A percentile compares a stretch with the other conserved stretches of the same genome.
phyloP scores from a whole-genome alignment of 2,113 vertebrate genomes.

The Coregonus clupeaformis region DNA sequence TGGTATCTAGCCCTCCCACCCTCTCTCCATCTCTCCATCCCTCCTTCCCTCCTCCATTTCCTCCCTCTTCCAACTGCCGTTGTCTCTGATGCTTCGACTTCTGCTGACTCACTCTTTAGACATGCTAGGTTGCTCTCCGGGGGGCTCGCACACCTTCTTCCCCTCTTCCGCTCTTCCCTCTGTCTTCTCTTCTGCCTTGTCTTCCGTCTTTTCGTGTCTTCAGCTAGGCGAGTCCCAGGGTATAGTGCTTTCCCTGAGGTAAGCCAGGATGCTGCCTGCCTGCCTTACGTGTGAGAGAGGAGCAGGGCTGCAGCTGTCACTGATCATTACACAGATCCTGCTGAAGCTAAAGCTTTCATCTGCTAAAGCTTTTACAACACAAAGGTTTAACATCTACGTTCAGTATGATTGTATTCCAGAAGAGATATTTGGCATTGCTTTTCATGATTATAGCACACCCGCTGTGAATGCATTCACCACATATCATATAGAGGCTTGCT shows the following conservation, averaged over 20 bases:
- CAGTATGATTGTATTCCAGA: not conserved
- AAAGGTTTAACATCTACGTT: not conserved
- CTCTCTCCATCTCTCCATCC: not conserved
- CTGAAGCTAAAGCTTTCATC: not conserved
- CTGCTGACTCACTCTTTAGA: slow-evolving; percentile 9
- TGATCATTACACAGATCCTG: not conserved
- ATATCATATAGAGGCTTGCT: not conserved
- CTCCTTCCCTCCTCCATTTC: not conserved
- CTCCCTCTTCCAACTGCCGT: not conserved
- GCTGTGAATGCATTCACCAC: not conserved
- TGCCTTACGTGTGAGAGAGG: not conserved
- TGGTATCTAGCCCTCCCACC: not conserved
- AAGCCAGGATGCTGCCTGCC: not conserved
- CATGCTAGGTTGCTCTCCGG: not conserved
- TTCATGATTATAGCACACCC: not conserved
- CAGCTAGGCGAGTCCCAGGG: not conserved
- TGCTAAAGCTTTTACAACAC: not conserved
- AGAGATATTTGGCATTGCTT: not conserved
- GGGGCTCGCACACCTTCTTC: not conserved
- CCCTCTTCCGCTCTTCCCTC: slow-evolving; percentile 1
- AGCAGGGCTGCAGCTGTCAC: not conserved
- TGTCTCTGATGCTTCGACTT: not conserved
- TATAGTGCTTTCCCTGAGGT: not conserved
- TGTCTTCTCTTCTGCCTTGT: slow-evolving; percentile 9
- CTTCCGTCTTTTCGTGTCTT: not conserved